These are phyloP conservation scores for Reticulitermes speratus DNA, from an alignment of 1,140 invertebrate genomes.

Conservation along the genomic window DNA sequence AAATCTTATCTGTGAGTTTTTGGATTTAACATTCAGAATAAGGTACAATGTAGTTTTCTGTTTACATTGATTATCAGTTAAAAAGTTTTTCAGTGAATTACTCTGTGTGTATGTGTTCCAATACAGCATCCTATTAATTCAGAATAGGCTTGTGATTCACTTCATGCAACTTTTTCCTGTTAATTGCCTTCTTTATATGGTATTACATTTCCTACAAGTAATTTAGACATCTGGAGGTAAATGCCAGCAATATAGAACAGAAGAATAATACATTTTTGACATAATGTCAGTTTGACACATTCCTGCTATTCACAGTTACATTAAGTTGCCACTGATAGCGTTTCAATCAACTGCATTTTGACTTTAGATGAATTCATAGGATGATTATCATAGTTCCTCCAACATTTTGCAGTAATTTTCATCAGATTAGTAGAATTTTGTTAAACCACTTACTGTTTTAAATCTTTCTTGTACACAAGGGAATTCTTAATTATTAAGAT, in stretches of 20 bases:
- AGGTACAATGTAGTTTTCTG: background rate
- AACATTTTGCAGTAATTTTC: no score
- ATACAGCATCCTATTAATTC: background rate
- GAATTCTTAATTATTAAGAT: no score
- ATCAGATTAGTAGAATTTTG: no score
- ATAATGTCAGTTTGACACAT: background rate
- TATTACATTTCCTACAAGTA: background rate
- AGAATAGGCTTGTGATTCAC: background rate
- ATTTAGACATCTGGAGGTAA: background rate
- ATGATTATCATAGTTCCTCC: no score
- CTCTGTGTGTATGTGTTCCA: background rate
- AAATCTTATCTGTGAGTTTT: background rate
- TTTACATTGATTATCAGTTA: background rate
- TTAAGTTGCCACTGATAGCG: no score
- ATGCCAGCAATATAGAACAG: background rate
- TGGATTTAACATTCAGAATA: background rate
- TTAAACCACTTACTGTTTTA: no score
- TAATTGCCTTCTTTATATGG: background rate
- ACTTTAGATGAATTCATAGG: no score
- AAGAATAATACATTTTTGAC: background rate
- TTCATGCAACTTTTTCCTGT: background rate
- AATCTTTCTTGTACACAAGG: no score
- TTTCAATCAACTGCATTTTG: no score
- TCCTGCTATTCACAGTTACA: background rate
- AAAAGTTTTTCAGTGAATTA: background rate